phyloP scores from a whole-genome alignment of 2,888 invertebrate species.

The Eudiplozoon nipponicum region DNA sequence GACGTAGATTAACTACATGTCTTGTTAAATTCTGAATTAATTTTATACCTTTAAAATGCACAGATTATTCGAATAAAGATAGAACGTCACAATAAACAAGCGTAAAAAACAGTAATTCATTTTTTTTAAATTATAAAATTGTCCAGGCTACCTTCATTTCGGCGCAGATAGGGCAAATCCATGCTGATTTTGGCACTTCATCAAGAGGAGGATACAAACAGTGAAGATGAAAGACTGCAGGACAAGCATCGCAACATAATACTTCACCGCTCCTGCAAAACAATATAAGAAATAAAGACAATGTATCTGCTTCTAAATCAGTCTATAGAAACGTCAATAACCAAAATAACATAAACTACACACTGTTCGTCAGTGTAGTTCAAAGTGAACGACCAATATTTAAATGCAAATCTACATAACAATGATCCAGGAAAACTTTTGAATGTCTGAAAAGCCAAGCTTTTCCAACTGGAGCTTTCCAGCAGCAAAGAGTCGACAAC shows the following conservation, averaged over 20 bases:
- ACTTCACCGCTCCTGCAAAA: constrained; percentile 40
- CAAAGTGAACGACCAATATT: no score
- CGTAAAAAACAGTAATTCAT: no score
- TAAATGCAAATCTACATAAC: no score
- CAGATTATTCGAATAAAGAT: not conserved
- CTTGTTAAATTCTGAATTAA: not conserved
- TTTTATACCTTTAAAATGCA: not conserved
- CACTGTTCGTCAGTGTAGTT: no score
- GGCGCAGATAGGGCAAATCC: constrained; percentile 63
- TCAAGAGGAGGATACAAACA: constrained; percentile 73
- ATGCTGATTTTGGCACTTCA: constrained; percentile 75
- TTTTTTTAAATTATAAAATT: no score
- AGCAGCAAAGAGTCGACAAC: no score
- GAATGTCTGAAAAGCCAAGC: no score
- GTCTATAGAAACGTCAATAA: no score
- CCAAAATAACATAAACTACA: no score
- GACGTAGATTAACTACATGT: not conserved
- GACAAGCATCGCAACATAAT: constrained; percentile 81
- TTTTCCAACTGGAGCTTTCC: no score
- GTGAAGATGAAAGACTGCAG: constrained; percentile 77
- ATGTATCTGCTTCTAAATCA: not conserved
- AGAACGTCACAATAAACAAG: no score
- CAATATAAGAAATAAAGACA: not conserved
- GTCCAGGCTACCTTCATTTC: constrained; percentile 10
- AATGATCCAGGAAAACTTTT: no score